A percentile compares a stretch with the other conserved stretches of the same genome.
Conservation (phyloP, 23 tunicate genomes). For the Halocynthia roretzi region DNA sequence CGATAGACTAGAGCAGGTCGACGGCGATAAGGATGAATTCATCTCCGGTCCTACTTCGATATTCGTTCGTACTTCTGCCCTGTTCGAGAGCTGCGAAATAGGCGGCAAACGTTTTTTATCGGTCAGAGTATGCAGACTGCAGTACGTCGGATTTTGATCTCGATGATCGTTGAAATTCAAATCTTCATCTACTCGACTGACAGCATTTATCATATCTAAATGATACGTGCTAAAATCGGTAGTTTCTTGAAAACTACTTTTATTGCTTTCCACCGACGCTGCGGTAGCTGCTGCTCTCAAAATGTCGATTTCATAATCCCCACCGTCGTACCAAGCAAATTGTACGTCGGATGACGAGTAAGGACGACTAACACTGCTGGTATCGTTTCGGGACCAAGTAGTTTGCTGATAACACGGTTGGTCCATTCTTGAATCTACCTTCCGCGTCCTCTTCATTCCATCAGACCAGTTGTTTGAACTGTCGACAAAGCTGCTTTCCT, state of each 20-base stretch:
- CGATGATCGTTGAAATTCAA: background rate
- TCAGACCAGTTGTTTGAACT: conserved; percentile 1
- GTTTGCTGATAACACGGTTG: background rate
- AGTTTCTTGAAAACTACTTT: background rate
- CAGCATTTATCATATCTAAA: background rate
- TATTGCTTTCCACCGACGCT: background rate
- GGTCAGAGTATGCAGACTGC: background rate
- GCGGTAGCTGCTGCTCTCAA: background rate
- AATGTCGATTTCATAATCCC: conserved; percentile 22
- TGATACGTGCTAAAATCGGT: background rate
- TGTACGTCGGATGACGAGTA: background rate
- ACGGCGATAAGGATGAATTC: no score
- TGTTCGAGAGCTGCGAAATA: conserved; percentile 15
- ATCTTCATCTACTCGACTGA: background rate
- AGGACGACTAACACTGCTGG: background rate
- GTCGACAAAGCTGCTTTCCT: background rate
- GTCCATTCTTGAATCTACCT: background rate
- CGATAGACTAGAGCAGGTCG: no score
- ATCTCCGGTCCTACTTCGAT: background rate
- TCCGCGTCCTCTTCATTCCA: background rate
- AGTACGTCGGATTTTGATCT: conserved; percentile 1
- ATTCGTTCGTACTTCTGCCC: background rate
- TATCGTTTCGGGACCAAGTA: background rate
- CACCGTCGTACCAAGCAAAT: conserved; percentile 22
- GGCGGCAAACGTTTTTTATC: conserved; percentile 12